phyloP scores from a whole-genome alignment of 2,888 invertebrate species.

The Lochmaea capreae region DNA sequence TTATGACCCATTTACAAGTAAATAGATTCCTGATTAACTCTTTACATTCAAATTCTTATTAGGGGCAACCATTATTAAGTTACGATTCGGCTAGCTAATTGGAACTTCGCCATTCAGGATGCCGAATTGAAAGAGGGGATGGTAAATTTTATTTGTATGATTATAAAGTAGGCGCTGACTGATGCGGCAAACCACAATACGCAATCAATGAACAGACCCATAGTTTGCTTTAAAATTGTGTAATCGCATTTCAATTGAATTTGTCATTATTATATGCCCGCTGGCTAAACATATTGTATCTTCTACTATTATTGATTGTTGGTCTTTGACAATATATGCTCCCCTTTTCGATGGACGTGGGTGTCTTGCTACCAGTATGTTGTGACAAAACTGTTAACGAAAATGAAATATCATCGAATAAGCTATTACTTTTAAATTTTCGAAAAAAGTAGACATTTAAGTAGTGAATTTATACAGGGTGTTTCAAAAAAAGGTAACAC shows the following conservation, averaged over 20 bases:
- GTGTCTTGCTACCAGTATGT: neutral
- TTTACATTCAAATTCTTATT: neutral
- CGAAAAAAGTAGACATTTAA: too few species aligned
- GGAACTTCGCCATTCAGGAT: slow-evolving; percentile 16
- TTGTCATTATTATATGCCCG: slow-evolving; percentile 35
- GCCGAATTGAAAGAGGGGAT: slow-evolving; percentile 41
- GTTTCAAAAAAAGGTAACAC: too few species aligned
- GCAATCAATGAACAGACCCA: slow-evolving; percentile 52
- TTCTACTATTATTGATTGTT: slow-evolving; percentile 29
- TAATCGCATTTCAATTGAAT: slow-evolving; percentile 54
- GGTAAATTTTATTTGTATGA: slow-evolving; percentile 45
- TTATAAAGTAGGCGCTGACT: slow-evolving; percentile 51
- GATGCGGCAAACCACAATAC: slow-evolving; percentile 54
- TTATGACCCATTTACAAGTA: neutral
- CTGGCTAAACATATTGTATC: slow-evolving; percentile 40
- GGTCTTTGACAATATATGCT: neutral
- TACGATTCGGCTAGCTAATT: slow-evolving; percentile 19
- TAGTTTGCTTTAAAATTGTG: slow-evolving; percentile 52
- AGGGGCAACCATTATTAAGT: slow-evolving; percentile 19
- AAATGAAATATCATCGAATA: neutral
- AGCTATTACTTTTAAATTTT: too few species aligned
- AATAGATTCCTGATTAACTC: slow-evolving; percentile 6
- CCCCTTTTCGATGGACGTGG: neutral
- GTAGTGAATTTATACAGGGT: too few species aligned
- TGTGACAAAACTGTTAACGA: neutral